Conservation (phyloP, 2,888 invertebrate species). For the Euplagia quadripunctaria region DNA sequence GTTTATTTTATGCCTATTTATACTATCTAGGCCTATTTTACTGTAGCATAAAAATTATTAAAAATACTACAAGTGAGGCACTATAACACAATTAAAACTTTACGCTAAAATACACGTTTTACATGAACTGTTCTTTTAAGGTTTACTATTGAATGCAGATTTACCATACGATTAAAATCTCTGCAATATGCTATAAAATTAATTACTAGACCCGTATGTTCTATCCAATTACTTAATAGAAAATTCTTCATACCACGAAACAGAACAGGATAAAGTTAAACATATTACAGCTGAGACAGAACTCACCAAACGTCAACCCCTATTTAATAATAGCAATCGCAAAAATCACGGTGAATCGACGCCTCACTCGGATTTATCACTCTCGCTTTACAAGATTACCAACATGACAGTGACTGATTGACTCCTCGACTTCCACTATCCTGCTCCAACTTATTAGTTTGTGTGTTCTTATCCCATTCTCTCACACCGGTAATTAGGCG, state of each 20-base stretch:
- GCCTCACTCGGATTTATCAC: slow-evolving; percentile 78
- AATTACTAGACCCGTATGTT: too few species aligned
- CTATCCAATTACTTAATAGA: neutral
- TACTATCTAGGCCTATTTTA: too few species aligned
- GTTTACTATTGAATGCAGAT: too few species aligned
- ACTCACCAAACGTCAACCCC: slow-evolving; percentile 62
- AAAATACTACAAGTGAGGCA: too few species aligned
- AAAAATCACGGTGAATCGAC: slow-evolving; percentile 75
- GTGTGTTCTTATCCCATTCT: slow-evolving; percentile 38
- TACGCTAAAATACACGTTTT: too few species aligned
- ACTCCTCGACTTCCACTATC: slow-evolving; percentile 66
- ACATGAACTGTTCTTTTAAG: too few species aligned
- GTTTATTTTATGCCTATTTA: too few species aligned
- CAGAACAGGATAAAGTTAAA: slow-evolving; percentile 23
- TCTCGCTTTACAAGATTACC: slow-evolving; percentile 82
- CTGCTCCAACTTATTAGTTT: slow-evolving; percentile 52
- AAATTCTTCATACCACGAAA: slow-evolving; percentile 16
- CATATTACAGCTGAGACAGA: slow-evolving; percentile 46
- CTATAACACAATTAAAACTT: too few species aligned
- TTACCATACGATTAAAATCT: too few species aligned
- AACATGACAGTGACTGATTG: slow-evolving; percentile 85
- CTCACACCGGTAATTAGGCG: slow-evolving; percentile 73
- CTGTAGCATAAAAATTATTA: too few species aligned
- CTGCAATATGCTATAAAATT: too few species aligned
- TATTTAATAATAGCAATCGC: slow-evolving; percentile 74